Evolutionary conservation across 2,888 invertebrate genomes (phyloP), one percentile per base, ranked within the genome.

Genomic region (Drosophila acutilabella): DNA sequence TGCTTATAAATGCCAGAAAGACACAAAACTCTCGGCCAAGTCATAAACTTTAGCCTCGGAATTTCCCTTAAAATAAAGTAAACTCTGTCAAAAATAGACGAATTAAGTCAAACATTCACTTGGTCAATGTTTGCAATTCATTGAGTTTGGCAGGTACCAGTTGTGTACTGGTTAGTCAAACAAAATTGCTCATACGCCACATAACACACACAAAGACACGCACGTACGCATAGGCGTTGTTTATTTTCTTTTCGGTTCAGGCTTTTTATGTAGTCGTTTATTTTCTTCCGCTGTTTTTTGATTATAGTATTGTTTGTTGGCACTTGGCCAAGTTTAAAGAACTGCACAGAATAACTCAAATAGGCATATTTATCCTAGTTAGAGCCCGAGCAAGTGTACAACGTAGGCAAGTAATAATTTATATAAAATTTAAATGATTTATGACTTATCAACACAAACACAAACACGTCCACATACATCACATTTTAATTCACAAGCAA

Each of bases 271-370:
- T 66, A 62, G 66, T 69, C 78, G 73, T 57, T 44, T 54, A 53
- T 58, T 40, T 44, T 54, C 56, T 18, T 33, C 48, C 5, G 23
- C 44, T 48, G 33, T 40, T 60, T 64, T 60, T 73, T 61, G 81
- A 36, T 68, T 56, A 51, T 80, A 36, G 36, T 36, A 40, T 59
- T 74, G 81, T 70, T 80, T 65, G 58, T 62, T 78, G 88, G 81
- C 88, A 81, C 56, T 66, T 66, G 64, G 88, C 81, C 87, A 81
- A 71, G 57, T 68, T 57, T 59, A 64, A 41, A 64, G 64, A 64
- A 58, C 54, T 47, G 16, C 30, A 23, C 10, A 38, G 26, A 30
- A 23, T 20, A 41, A 59, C 26, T 51, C n/a, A 10, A 23, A 13
- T 44, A 44, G 44, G 10, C 45, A 45, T 41, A 48, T 59, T 41